Evolutionary conservation across 2,888 invertebrate genomes (phyloP).

Genomic region (Adelphocoris suturalis): DNA sequence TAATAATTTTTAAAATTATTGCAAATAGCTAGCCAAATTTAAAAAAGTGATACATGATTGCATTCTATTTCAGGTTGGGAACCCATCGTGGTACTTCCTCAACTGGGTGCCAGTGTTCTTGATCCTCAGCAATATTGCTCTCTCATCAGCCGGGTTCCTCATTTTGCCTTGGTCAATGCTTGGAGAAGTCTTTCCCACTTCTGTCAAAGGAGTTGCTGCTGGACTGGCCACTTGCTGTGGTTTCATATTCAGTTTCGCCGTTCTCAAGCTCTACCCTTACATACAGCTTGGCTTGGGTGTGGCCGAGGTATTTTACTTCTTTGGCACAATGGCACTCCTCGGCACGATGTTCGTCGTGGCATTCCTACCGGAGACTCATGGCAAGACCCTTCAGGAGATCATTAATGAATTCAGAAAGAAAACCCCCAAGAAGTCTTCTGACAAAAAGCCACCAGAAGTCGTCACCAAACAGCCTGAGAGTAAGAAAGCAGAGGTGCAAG

Average conservation of each 20-base stretch:
- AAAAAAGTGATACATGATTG: no score
- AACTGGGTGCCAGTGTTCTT: conserved; percentile 79
- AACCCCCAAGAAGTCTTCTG: conserved; percentile 39
- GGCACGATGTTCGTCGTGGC: conserved; percentile 80
- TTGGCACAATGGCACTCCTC: conserved; percentile 79
- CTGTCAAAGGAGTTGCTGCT: conserved; percentile 80
- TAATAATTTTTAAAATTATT: no score
- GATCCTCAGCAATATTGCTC: conserved; percentile 80
- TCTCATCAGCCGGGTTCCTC: conserved; percentile 81
- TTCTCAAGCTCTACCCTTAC: conserved; percentile 80
- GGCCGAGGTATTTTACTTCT: conserved; percentile 81
- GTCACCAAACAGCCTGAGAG: conserved; percentile 16
- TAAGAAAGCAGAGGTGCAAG: conserved; percentile 39
- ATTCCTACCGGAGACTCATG: conserved; percentile 81
- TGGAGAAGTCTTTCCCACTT: conserved; percentile 81
- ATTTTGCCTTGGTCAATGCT: conserved; percentile 82
- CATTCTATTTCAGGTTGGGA: neutral
- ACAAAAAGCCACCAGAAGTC: conserved; percentile 3
- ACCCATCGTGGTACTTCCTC: conserved; percentile 73
- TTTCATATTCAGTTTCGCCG: conserved; percentile 81
- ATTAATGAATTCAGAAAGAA: conserved; percentile 70
- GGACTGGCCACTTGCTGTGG: conserved; percentile 80
- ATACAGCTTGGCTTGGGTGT: conserved; percentile 79
- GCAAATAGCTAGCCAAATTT: no score
- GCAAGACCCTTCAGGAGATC: conserved; percentile 78